Conservation (phyloP, 2,113 vertebrate species). For the Nesogale talazaci region DNA sequence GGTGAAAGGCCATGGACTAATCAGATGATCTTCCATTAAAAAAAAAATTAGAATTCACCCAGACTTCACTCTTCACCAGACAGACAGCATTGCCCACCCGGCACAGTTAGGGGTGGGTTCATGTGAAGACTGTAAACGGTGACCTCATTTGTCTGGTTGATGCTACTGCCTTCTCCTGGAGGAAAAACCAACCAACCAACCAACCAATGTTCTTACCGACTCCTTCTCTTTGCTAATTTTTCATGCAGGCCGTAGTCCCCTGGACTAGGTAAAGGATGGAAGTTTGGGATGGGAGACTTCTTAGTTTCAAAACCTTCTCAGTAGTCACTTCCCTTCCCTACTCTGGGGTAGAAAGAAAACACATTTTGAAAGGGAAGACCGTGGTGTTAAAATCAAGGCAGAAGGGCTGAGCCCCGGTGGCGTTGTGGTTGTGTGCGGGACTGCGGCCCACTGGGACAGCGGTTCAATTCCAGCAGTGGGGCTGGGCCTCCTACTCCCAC, state of each 20-base stretch:
- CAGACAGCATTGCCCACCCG: not conserved
- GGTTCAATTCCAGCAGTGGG: no score
- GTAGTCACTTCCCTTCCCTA: not conserved
- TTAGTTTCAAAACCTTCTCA: no score
- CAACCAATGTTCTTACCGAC: not conserved
- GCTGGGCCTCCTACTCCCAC: no score
- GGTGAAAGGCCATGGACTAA: slow-evolving; percentile 54
- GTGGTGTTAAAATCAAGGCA: slow-evolving; percentile 30
- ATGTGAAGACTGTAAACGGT: not conserved
- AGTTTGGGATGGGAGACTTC: not conserved
- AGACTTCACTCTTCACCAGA: not conserved
- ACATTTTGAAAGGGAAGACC: slow-evolving; percentile 3
- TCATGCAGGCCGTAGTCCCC: not conserved
- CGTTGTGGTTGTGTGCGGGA: no score
- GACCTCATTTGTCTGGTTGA: not conserved
- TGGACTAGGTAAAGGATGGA: not conserved
- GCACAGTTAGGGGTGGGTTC: not conserved
- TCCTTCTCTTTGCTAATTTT: not conserved
- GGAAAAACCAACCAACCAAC: not conserved
- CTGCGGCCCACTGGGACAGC: no score
- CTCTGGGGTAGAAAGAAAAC: not conserved
- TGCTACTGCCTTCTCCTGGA: not conserved
- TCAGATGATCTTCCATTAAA: slow-evolving; percentile 48
- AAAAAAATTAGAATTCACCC: slow-evolving; percentile 45
- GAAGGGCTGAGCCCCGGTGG: no score